phyloP scores from a whole-genome alignment of 2,113 vertebrate genomes.

The Noctilio leporinus region DNA sequence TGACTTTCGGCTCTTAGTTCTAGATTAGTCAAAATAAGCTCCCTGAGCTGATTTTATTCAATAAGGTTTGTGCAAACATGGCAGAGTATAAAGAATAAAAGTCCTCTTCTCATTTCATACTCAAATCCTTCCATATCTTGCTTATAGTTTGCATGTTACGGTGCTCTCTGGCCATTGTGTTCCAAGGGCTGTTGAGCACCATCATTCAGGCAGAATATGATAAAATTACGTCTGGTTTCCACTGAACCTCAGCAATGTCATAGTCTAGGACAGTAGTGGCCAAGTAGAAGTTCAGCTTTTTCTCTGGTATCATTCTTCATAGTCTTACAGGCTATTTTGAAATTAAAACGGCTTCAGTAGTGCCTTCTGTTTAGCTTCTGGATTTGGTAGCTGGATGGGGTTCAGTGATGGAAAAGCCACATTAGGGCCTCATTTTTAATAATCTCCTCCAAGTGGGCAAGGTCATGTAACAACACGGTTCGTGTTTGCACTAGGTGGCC shows the following conservation, averaged over 20 bases:
- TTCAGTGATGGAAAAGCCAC: background rate
- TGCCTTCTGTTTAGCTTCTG: background rate
- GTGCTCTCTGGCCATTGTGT: background rate
- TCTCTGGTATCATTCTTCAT: background rate
- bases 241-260: background rate
- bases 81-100: background rate
- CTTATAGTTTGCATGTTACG: constrained; percentile 1
- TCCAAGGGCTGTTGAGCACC: background rate
- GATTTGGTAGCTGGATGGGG: background rate
- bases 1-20: background rate
- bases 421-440: background rate
- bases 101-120: background rate
- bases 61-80: background rate
- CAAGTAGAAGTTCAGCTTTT: background rate
- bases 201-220: background rate
- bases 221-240: background rate
- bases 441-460: background rate
- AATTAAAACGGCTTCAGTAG: background rate
- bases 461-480: background rate
- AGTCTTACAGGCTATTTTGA: background rate
- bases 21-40: background rate
- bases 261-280: background rate
- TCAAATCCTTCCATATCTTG: background rate
- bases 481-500: background rate
- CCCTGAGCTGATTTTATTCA: constrained; percentile 1